Evolutionary conservation across 2,113 vertebrate species (phyloP), one percentile per base, ranked within the genome.

Genomic region (Tragelaphus imberbis): DNA sequence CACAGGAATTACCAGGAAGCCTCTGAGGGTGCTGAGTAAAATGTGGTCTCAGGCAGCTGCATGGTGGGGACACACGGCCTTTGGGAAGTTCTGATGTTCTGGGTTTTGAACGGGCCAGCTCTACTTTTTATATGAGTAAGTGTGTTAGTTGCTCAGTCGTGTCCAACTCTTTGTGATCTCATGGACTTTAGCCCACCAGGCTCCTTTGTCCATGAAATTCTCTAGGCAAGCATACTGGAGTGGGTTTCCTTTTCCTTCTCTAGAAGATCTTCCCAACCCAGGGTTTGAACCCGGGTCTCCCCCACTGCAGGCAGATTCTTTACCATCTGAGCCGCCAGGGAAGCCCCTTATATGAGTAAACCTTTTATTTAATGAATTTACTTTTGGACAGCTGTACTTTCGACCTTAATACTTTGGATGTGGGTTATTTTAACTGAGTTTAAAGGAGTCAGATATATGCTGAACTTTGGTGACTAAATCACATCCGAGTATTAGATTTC

Each of bases 1-100:
- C 77, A 25, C 33, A 19, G 47, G 0, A 16, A 8, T 2, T 6
- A 4, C 6, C 49, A 47, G 63, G 14, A 30, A 68, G 58, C 12
- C n/a, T 25, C 27, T 3, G 25, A 12, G 6, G 40, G 16, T 0
- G 5, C 17, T 4, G 1, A 4, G 71, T 77, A 7, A 44, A 25
- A 7, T 8, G 12, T 77, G 23, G 27, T 14, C 40, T 23, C 25
- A 6, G 77, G 55, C 47, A 33, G 53, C 21, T 1, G 2, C 12
- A 4, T 0, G 61, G 8, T 17, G 47, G n/a, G 49, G 16, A 40
- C 93, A 2, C 7, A 5, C 0, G 23, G 44, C 77, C 56, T 21
- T 25, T 0, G 7, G 23, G 0, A 17, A 51, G 89, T 40, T 87
- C 93, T 27, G 36, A 3, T 1, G 25, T 3, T 30, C 5, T 5